phyloP scores from a whole-genome alignment of 2,113 vertebrate species.

The Pyxicephalus adspersus region DNA sequence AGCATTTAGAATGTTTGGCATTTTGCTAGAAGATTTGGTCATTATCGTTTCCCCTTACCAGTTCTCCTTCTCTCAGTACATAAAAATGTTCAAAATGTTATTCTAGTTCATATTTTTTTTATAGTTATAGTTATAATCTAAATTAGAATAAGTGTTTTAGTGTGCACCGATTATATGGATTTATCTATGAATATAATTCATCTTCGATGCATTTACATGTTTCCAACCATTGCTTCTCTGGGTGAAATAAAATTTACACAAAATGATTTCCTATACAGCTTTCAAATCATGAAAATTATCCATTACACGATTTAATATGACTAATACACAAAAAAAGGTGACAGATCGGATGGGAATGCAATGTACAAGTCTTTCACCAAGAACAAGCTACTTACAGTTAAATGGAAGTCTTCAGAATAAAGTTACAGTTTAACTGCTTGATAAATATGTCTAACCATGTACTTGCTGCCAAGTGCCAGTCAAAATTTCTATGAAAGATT shows the following conservation, averaged over 20 bases:
- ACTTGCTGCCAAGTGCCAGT: constrained; percentile 33
- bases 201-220: too few species aligned
- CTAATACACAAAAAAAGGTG: constrained; percentile 1
- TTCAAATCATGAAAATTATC: not conserved
- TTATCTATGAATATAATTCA: too few species aligned
- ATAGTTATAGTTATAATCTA: too few species aligned
- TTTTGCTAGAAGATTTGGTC: too few species aligned
- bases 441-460: constrained; percentile 42
- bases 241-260: constrained; percentile 5
- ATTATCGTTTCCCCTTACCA: too few species aligned
- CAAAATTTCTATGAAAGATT: constrained; percentile 50
- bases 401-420: constrained; percentile 27
- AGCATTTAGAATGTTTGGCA: too few species aligned
- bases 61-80: too few species aligned
- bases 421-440: constrained; percentile 23
- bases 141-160: too few species aligned
- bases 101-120: too few species aligned
- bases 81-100: too few species aligned
- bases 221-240: not conserved
- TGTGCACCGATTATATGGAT: too few species aligned
- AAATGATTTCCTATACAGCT: not conserved
- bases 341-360: not conserved
- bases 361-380: constrained; percentile 22
- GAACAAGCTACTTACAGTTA: constrained; percentile 23
- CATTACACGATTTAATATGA: constrained; percentile 17